Evolutionary conservation across 1,140 invertebrate species (phyloP), one percentile per base, ranked within the genome.

Genomic region (Formica selysi): DNA sequence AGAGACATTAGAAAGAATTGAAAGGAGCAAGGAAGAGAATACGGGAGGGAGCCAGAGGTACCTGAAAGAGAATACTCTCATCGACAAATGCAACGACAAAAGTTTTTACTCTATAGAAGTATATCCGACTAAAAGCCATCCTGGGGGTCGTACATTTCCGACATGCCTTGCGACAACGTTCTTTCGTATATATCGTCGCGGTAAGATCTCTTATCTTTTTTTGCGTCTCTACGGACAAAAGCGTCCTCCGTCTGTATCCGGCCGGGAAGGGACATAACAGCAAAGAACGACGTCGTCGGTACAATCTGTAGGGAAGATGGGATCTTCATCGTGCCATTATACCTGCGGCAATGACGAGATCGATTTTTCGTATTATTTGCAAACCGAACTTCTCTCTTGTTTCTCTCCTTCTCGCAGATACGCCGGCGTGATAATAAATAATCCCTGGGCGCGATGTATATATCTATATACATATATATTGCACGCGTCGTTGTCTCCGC

Each of bases 311-410:
- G 57, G n/a, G 29, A 83, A 73, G 79, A 83, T 83, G 57, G 38
- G 54, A 83, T 83, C 68, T 83, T 83, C 68, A 83, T 48, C 68
- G 79, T 73, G 79, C 68, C 13, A 74, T 83, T 83, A 83, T 83
- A 74, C 68, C 79, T 74, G 79, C 79, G 79, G 79, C 79, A 83
- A 83, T 83, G 68, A 83, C 79, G 36, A 83, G 68, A 83, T 83
- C 79, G 79, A 83, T 83, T 83, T 83, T 57, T 83, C 68, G 51
- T 83, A 83, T 73, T 83, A 83, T 83, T 83, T 83, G 79, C 79
- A 83, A 83, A 83, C 32, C 32, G 64, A 68, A 80, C n/a, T 19
- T 36, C 29, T 54, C 70, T 11, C 19, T 19, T 19, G 48, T 57
- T 29, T 71, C 19, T 48, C 54, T 44, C 26, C n/a, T 59, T 26